phyloP scores from a whole-genome alignment of 2,113 vertebrate genomes.

The Serinus canaria region DNA sequence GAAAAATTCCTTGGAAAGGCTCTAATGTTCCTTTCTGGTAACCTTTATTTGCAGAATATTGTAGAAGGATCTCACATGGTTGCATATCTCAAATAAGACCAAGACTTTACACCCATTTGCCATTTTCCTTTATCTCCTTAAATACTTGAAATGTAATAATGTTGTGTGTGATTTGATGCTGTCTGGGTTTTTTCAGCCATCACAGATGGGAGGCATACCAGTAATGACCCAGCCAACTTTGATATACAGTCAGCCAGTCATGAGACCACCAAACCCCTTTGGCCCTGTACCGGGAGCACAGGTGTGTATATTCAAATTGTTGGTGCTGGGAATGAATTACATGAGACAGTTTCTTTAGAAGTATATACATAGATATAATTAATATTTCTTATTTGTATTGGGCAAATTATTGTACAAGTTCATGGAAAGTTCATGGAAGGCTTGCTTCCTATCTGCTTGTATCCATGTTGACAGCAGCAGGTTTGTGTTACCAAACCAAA shows the following conservation, averaged over 20 bases:
- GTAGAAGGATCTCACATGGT: background rate
- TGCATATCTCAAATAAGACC: background rate
- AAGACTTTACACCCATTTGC: background rate
- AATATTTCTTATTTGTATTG: background rate
- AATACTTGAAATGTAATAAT: background rate
- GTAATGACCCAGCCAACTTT: conserved; percentile 94
- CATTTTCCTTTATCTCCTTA: background rate
- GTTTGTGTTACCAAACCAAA: background rate
- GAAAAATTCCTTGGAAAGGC: background rate
- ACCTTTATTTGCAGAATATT: background rate
- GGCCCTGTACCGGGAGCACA: conserved; percentile 89
- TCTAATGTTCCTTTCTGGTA: background rate
- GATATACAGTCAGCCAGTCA: conserved; percentile 93
- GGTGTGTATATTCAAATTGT: conserved; percentile 66
- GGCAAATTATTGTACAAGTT: background rate
- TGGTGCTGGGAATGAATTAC: background rate
- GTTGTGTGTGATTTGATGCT: conserved; percentile 24
- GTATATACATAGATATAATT: background rate
- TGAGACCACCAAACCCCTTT: conserved; percentile 94
- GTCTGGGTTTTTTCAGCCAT: conserved; percentile 72
- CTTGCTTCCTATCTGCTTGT: background rate
- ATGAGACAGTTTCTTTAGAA: background rate
- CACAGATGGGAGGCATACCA: conserved; percentile 87
- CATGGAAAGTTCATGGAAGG: background rate
- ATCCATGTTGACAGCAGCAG: background rate